A percentile compares a stretch with the other conserved stretches of the same genome.
Evolutionary conservation across 1,140 invertebrate genomes (phyloP).

Genomic region (Nasonia longicornis): DNA sequence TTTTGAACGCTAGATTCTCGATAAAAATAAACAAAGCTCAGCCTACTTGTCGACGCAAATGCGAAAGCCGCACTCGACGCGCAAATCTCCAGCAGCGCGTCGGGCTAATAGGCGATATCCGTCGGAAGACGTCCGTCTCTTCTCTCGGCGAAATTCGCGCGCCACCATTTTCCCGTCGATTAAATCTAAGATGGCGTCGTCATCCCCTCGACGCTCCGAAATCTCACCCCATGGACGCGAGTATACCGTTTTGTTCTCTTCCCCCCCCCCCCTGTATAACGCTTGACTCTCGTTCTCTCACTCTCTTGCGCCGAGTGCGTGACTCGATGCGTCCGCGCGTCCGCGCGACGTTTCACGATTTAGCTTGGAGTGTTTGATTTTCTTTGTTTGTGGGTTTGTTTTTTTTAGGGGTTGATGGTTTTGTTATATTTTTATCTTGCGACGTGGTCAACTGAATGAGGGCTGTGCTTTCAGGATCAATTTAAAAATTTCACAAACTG

Average conservation of each 20-base stretch:
- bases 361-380: too few relatives aligned
- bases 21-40: too few relatives aligned
- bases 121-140: neutral
- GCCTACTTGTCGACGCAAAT: too few relatives aligned
- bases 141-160: conserved; percentile 4
- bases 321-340: neutral
- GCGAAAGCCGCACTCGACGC: neutral
- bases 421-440: too few relatives aligned
- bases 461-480: too few relatives aligned
- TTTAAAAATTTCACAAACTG: too few relatives aligned
- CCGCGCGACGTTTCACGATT: neutral
- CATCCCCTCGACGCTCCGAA: neutral
- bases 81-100: conserved; percentile 4
- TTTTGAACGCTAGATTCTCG: too few relatives aligned
- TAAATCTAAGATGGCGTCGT: conserved; percentile 67
- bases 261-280: conserved; percentile 33
- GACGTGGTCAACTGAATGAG: too few relatives aligned
- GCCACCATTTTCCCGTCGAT: conserved; percentile 67
- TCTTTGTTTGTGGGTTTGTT: too few relatives aligned
- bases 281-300: neutral
- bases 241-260: neutral
- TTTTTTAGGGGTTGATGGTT: too few relatives aligned
- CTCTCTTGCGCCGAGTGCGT: neutral
- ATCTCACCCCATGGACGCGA: neutral
- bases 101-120: conserved; percentile 8